Base-by-base conservation (phyloP, 2,113 vertebrate genomes). In the Rhagologus leucostigma region DNA sequence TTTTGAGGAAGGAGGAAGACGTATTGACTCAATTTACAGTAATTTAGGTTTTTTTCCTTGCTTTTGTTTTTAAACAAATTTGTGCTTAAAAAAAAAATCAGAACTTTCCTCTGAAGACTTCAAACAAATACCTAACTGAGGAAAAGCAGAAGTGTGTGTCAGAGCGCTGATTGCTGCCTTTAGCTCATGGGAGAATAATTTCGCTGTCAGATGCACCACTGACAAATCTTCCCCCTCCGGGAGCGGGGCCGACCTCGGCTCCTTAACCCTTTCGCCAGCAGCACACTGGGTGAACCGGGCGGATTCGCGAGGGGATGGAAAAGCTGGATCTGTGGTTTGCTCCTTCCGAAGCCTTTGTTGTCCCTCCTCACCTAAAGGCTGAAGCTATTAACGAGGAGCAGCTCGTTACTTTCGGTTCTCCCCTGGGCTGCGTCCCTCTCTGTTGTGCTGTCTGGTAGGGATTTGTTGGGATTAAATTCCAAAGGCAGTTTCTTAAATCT, bases 131-230 rank as follows among this genome's bases (percentile, higher is more conserved):
- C 76, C 79, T 55, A 73, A 57, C 78, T 97, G 97, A 97, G 95
- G 92, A 94, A 95, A 97, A 97, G 91, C 97, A 97, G 95, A 95
- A 95, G 93, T 87, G 76, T 96, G 94, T 97, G 94, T 94, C 94
- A 89, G 96, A 97, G 94, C 89, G 21, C 79, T 96, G 97, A 96
- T 97, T 96, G 90, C 95, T 90, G 93, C 89, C 19, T 95, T 95
- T 92, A 93, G 91, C 95, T 97, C 95, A 96, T 90, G 92, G 93
- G 79, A 96, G 96, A 97, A 96, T 89, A 94, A 95, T 97, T 97
- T 95, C 67, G 87, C 89, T 96, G 94, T 97, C 96, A 93, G 94
- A 94, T 95, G 90, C 90, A 84, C 87, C 94, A 27, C 91, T 89
- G 92, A 84, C 94, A 91, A 94, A 88, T 92, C 90, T 83, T 69